A percentile compares a stretch with the other conserved stretches of the same genome.
These are phyloP conservation scores for Agrilus mali DNA, from an alignment of 2,888 invertebrate species.

Conservation along the genomic window DNA sequence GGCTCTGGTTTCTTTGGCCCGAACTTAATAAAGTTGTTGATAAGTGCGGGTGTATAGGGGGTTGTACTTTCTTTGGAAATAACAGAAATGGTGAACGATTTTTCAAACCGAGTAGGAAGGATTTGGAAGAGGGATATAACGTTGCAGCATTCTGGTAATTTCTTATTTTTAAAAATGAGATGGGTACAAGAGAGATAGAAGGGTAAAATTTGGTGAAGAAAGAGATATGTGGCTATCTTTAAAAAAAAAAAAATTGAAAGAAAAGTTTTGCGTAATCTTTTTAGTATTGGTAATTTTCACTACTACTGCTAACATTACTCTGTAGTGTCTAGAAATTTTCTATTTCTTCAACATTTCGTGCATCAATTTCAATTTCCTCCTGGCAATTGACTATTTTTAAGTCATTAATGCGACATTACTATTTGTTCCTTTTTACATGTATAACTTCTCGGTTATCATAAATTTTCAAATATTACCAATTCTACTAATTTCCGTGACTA, in stretches of 20 bases:
- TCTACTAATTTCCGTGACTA: too few relatives aligned
- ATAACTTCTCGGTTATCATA: too few relatives aligned
- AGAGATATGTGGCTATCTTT: too few relatives aligned
- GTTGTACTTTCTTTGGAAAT: constrained; percentile 87
- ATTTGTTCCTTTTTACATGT: too few relatives aligned
- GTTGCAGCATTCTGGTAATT: constrained; percentile 60
- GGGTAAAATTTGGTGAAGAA: not conserved
- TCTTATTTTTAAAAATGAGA: not conserved
- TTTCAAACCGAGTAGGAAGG: constrained; percentile 72
- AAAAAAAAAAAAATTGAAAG: too few relatives aligned
- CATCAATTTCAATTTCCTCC: too few relatives aligned
- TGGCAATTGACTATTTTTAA: too few relatives aligned
- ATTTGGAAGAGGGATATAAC: constrained; percentile 71
- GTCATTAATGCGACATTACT: too few relatives aligned
- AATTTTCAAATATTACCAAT: too few relatives aligned
- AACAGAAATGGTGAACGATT: constrained; percentile 82
- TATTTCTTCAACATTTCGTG: not conserved
- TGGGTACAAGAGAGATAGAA: not conserved
- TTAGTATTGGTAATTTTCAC: not conserved
- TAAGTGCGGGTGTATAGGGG: constrained; percentile 92
- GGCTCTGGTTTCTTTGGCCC: constrained; percentile 93
- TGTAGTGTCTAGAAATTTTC: not conserved
- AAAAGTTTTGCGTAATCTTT: too few relatives aligned
- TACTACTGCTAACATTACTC: not conserved
- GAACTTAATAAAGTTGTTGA: constrained; percentile 43